Base-by-base conservation (phyloP, 2,113 vertebrate species). In the Chloebia gouldiae region DNA sequence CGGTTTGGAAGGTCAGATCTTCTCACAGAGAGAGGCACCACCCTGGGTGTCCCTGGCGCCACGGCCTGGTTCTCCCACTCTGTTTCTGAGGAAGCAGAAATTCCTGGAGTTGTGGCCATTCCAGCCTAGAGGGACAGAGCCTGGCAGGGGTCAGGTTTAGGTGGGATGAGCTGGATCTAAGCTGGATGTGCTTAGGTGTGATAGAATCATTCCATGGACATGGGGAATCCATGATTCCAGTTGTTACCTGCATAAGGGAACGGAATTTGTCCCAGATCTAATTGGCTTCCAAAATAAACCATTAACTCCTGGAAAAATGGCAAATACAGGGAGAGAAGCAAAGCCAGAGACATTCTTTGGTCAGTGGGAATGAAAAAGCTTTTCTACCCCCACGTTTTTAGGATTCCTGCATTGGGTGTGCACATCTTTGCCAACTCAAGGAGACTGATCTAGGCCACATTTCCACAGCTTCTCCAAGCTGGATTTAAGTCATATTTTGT, bases 21-120 rank as follows among this genome's bases (percentile, higher is more conserved):
- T 77, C 51, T 19, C 45, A 12, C 11, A 28, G 11, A 61, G 13
- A 31, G 21, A 33, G 19, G 35, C 7, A 39, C 30, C 21, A 7
- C 7, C 9, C 13, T 23, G 25, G 1, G 0, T 28, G 19, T 3
- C 18, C 17, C 22, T 56, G 51, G 15, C 7, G 9, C 16, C 17
- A 6, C 2, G 31, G 28, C 30, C 39, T 64, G 30, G 7, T 4
- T 75, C 7, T 47, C 1, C 16, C 9, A 1, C 6, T n/a, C 16
- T 30, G 14, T 16, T 61, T 11, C 18, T 25, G 33, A 80, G 17
- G 14, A 20, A 37, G n/a, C n/a, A 27, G 51, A 47, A 66, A 79
- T 54, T 13, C 50, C 16, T 66, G 50, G 51, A 66, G 22, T 13
- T 7, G 13, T 25, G 33, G 39, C 33, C 40, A 8, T 45, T 80